phyloP scores from a whole-genome alignment of 2,797 vertebrate genomes.

The Coreius guichenoti region DNA sequence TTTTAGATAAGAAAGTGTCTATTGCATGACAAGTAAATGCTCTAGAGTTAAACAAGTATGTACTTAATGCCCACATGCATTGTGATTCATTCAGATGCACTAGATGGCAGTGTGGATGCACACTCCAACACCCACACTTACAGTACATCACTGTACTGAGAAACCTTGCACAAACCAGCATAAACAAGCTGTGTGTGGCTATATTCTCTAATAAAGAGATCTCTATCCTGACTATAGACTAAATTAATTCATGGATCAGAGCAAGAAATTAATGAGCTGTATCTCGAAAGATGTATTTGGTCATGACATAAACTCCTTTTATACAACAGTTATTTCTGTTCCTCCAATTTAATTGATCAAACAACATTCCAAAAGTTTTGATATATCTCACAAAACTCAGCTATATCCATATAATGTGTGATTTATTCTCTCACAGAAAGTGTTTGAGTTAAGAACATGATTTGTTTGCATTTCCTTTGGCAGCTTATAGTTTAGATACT shows the following conservation, averaged over 20 bases:
- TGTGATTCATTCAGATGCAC: constrained; percentile 64
- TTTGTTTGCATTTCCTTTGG: constrained; percentile 29
- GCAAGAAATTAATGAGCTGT: not conserved
- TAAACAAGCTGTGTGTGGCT: not conserved
- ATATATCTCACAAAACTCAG: not conserved
- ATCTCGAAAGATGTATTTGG: not conserved
- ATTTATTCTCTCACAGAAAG: not conserved
- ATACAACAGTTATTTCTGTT: not conserved
- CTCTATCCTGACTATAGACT: not conserved
- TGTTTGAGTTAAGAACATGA: constrained; percentile 1
- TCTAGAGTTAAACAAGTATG: not conserved
- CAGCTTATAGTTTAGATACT: constrained; percentile 31
- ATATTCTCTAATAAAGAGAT: not conserved
- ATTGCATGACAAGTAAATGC: not conserved
- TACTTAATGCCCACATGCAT: not conserved
- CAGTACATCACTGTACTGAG: not conserved
- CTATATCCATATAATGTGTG: not conserved
- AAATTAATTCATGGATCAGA: not conserved
- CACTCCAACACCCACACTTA: constrained; percentile 38
- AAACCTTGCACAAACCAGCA: not conserved
- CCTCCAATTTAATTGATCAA: not conserved
- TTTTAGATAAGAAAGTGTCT: not conserved
- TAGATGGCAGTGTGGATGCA: constrained; percentile 84
- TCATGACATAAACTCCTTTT: not conserved
- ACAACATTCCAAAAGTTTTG: not conserved